Conservation (phyloP, 2,888 invertebrate genomes). For the Aspidiotus destructor region DNA sequence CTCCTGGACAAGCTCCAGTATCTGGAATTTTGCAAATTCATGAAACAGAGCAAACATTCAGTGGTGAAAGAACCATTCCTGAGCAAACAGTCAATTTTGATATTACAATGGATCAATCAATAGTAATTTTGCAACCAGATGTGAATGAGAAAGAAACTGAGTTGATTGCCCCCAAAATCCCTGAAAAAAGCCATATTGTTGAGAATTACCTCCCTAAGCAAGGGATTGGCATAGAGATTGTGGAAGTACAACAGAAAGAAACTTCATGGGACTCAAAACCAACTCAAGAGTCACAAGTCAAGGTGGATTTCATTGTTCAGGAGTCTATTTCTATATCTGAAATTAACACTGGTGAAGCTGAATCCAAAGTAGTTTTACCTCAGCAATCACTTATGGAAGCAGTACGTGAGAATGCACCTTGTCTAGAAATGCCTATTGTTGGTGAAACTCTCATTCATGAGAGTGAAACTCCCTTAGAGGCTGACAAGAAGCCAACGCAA, state of each 20-base stretch:
- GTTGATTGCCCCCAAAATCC: slow-evolving; percentile 45
- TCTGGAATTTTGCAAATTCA: slow-evolving; percentile 57
- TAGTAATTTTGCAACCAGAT: slow-evolving; percentile 49
- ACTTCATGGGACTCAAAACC: slow-evolving; percentile 47
- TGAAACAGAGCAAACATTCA: slow-evolving; percentile 57
- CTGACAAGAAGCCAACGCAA: slow-evolving; percentile 46
- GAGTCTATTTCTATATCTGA: slow-evolving; percentile 52
- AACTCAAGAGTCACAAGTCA: slow-evolving; percentile 49
- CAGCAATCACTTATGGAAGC: slow-evolving; percentile 42
- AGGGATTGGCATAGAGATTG: slow-evolving; percentile 49
- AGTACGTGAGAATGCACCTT: slow-evolving; percentile 44
- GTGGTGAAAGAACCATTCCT: slow-evolving; percentile 51
- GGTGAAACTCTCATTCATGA: slow-evolving; percentile 56
- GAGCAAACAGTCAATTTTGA: slow-evolving; percentile 52
- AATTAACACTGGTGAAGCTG: slow-evolving; percentile 53
- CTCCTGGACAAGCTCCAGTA: slow-evolving; percentile 53
- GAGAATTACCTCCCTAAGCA: slow-evolving; percentile 46
- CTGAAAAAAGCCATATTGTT: slow-evolving; percentile 45
- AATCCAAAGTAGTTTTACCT: slow-evolving; percentile 46
- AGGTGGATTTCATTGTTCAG: slow-evolving; percentile 51
- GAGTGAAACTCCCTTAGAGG: slow-evolving; percentile 51
- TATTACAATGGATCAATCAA: slow-evolving; percentile 52
- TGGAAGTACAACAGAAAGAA: slow-evolving; percentile 58
- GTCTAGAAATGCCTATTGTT: slow-evolving; percentile 51
- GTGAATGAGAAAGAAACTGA: slow-evolving; percentile 57